Conservation (phyloP, 92 coral and sea anemone species). For the Zoanthus solanderi region DNA sequence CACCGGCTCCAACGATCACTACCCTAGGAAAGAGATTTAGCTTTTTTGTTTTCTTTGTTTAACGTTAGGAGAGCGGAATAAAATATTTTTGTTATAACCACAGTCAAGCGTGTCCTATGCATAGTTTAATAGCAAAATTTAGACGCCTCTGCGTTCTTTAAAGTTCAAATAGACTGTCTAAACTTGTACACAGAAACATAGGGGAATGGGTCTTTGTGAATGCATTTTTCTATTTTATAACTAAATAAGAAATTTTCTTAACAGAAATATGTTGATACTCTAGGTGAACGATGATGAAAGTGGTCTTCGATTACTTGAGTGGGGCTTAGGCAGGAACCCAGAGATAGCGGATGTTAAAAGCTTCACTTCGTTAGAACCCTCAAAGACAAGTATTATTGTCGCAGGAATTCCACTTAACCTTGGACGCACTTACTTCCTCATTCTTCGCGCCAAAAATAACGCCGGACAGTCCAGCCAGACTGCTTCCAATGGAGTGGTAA, state of each 20-base stretch:
- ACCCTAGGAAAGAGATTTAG: no score
- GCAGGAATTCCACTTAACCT: constrained; percentile 61
- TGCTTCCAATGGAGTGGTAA: constrained; percentile 88
- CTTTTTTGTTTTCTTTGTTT: no score
- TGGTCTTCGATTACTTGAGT: constrained; percentile 69
- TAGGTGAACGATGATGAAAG: constrained; percentile 75
- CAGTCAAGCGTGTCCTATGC: no score
- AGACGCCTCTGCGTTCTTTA: no score
- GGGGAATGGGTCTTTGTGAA: neutral
- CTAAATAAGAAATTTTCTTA: neutral
- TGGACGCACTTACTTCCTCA: constrained; percentile 85
- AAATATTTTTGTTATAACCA: no score
- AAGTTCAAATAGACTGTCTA: no score
- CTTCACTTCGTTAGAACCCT: constrained; percentile 55
- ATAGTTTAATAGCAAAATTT: no score
- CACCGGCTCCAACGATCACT: no score
- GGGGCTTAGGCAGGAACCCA: constrained; percentile 86
- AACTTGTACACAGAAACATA: no score
- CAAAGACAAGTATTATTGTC: constrained; percentile 41
- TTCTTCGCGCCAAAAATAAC: constrained; percentile 67
- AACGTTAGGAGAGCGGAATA: no score
- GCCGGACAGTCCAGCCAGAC: constrained; percentile 79
- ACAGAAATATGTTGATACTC: neutral
- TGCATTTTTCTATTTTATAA: neutral
- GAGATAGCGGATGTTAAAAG: constrained; percentile 69